A percentile compares a stretch with the other conserved stretches of the same genome.
Conservation (phyloP, 2,113 vertebrate genomes). For the Tenrec ecaudatus region DNA sequence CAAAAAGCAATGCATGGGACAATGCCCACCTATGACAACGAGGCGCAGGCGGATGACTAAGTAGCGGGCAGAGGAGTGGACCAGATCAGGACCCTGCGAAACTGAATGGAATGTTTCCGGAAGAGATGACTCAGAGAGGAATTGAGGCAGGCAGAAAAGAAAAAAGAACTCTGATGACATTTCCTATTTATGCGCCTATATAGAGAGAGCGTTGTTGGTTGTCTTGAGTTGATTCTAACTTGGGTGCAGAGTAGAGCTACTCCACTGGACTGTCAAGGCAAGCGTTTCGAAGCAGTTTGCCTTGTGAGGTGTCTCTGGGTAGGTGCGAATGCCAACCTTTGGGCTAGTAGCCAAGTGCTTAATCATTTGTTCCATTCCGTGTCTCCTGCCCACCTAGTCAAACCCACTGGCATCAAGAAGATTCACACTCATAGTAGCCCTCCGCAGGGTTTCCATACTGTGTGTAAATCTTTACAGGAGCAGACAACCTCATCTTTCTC, state of each 20-base stretch:
- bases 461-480: no score
- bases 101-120: neutral
- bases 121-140: neutral
- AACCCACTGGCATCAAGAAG: neutral
- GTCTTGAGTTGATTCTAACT: neutral
- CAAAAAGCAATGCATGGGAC: constrained; percentile 31
- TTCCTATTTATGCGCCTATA: neutral
- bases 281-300: neutral
- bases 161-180: neutral
- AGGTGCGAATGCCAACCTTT: neutral
- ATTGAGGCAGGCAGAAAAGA: neutral
- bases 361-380: neutral
- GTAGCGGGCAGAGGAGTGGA: neutral
- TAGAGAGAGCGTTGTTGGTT: neutral
- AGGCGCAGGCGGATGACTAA: constrained; percentile 7
- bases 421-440: no score
- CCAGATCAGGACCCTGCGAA: neutral
- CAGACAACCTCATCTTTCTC: no score
- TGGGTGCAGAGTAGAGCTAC: neutral
- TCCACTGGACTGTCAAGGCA: neutral
- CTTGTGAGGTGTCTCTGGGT: neutral
- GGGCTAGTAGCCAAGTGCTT: neutral
- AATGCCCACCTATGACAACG: neutral
- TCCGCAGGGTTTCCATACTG: no score
- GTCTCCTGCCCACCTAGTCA: neutral